Base-by-base conservation (phyloP, 2,113 vertebrate genomes). In the Lipophrys pholis region DNA sequence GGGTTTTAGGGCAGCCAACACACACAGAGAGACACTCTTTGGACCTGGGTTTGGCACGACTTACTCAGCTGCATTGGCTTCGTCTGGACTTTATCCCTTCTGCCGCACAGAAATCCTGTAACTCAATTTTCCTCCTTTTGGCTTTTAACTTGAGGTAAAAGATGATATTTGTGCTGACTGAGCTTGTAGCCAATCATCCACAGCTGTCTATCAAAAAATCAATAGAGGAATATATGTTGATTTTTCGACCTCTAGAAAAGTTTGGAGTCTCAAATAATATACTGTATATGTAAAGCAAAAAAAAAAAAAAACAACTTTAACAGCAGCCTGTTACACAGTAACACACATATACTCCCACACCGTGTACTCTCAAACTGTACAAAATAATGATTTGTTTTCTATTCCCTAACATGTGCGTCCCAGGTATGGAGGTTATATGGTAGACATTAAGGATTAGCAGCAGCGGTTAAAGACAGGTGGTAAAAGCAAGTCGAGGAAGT, bases 381-480 rank as follows among this genome's bases (percentile, higher is more conserved):
- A 17, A 39, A 11, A 11, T 14, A 65, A 40, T 65, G 35, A 11
- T 61, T 48, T 39, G 14, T 39, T 75, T 80, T 73, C 54, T 60
- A 42, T 53, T 66, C 69, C 52, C 81, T 78, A 78, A 73, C 1
- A 57, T 46, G 69, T 61, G 43, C 76, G 64, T 30, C 46, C 53
- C 11, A 14, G 40, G 16, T 53, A 79, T 82, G 78, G 61, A 75
- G 59, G 65, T 78, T 76, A 81, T 69, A 83, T 82, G 69, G 72
- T 46, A 40, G 63, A 48, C 35, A 52, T 65, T 11, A 45, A 40
- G 39, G 65, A 69, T 55, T 70, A 63, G 30, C 46, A 73, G 43
- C 36, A 73, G 66, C 43, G 64, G 39, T 61, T 64, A 67, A 58
- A 58, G 39, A 68, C 50, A 38, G 76, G 38, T 60, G n/a, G 38